A percentile compares a stretch with the other conserved stretches of the same genome.
These are phyloP conservation scores for Amiota mariae DNA, from an alignment of 2,888 invertebrate species.

Conservation along the genomic window DNA sequence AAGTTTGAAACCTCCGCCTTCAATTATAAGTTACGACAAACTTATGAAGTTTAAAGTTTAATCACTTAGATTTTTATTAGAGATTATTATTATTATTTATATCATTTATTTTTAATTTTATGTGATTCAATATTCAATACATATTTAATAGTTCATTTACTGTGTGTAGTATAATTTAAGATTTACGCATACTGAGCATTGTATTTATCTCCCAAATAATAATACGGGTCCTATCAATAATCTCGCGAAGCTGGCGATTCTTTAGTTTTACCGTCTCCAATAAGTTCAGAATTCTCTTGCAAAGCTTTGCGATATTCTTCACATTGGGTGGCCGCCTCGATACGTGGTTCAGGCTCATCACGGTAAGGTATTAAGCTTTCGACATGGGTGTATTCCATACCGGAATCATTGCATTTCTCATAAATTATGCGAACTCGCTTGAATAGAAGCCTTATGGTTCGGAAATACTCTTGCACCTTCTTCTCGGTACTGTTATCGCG, in stretches of 20 bases:
- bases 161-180: constrained; percentile 49
- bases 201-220: constrained; percentile 98
- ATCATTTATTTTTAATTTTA: too few relatives aligned
- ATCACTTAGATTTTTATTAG: too few relatives aligned
- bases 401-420: constrained; percentile 94
- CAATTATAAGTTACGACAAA: too few relatives aligned
- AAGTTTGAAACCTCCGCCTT: too few relatives aligned
- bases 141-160: too few relatives aligned
- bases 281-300: constrained; percentile 90
- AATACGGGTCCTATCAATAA: constrained; percentile 92
- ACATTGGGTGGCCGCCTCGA: constrained; percentile 85
- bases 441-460: constrained; percentile 86
- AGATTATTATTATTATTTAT: too few relatives aligned
- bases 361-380: constrained; percentile 92
- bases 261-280: constrained; percentile 92
- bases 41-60: too few relatives aligned
- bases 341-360: constrained; percentile 89
- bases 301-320: constrained; percentile 87
- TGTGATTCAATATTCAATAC: too few relatives aligned
- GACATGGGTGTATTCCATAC: constrained; percentile 94
- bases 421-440: constrained; percentile 90
- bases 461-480: constrained; percentile 90
- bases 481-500: constrained; percentile 85
- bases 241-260: constrained; percentile 94
- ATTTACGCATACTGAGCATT: constrained; percentile 93